Percentiles rank a stretch among this genome's conserved stretches.
Conservation (phyloP, 2,113 vertebrate species). For the Rhinogobius similis region DNA sequence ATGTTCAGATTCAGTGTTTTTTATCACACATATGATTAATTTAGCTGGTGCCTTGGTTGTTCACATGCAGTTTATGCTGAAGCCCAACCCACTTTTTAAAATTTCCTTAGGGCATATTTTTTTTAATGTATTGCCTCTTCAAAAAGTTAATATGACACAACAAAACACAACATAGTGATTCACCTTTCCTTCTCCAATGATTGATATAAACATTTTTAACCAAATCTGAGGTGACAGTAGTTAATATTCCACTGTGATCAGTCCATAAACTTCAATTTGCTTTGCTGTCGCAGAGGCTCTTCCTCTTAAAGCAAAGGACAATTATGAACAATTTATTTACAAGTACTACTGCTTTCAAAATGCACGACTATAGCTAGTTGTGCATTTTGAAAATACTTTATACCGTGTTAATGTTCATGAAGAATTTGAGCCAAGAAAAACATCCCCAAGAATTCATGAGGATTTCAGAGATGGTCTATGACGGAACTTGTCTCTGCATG, state of each 20-base stretch:
- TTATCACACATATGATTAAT: no score
- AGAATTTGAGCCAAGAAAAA: background rate
- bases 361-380: no score
- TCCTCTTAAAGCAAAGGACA: background rate
- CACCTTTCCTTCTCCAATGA: background rate
- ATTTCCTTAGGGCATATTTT: background rate
- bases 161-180: background rate
- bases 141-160: background rate
- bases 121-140: background rate
- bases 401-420: slow-evolving; percentile 9
- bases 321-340: slow-evolving; percentile 2
- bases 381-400: slow-evolving; percentile 24
- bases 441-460: background rate
- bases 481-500: background rate
- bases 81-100: no score
- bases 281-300: background rate
- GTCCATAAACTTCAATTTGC: background rate
- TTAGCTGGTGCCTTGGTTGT: background rate
- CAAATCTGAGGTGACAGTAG: background rate
- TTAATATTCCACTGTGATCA: background rate
- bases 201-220: background rate
- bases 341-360: no score
- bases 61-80: background rate
- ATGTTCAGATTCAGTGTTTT: no score
- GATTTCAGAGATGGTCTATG: background rate